Evolutionary conservation across 2,888 invertebrate species (phyloP).

Genomic region (Xanthorhoe designata): DNA sequence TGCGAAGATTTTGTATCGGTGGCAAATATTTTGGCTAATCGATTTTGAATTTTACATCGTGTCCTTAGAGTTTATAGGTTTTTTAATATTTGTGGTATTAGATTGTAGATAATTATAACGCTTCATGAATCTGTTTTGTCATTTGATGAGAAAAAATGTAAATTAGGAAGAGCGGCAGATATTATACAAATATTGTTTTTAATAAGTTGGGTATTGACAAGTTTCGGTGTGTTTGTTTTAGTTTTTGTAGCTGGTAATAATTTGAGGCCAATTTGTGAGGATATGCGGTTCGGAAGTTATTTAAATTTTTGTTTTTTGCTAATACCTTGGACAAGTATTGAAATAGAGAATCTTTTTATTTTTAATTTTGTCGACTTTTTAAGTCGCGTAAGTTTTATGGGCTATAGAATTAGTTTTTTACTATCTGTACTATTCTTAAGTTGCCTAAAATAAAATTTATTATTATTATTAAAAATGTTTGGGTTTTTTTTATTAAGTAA

Average conservation of each 20-base stretch:
- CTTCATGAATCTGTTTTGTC: constrained; percentile 64
- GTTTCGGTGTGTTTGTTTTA: constrained; percentile 38
- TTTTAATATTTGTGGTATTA: not conserved
- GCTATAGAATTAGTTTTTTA: too few relatives aligned
- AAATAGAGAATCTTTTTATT: not conserved
- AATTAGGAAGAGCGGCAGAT: constrained; percentile 48
- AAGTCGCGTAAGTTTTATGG: too few relatives aligned
- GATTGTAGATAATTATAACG: constrained; percentile 46
- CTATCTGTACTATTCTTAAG: too few relatives aligned
- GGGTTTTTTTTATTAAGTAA: too few relatives aligned
- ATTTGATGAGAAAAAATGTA: constrained; percentile 57
- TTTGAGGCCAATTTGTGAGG: constrained; percentile 26
- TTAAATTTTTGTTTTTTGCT: not conserved
- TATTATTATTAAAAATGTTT: too few relatives aligned
- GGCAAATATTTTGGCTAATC: constrained; percentile 2
- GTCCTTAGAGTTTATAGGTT: not conserved
- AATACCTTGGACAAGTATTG: not conserved
- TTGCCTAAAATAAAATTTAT: too few relatives aligned
- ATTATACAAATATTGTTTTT: constrained; percentile 62
- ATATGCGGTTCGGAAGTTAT: constrained; percentile 19
- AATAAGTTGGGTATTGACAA: constrained; percentile 55
- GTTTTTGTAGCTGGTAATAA: constrained; percentile 32
- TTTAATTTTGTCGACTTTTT: too few relatives aligned
- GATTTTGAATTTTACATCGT: constrained; percentile 6
- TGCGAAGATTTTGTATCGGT: constrained; percentile 6